These are phyloP conservation scores for Xestobium rufovillosum DNA, from an alignment of 2,888 invertebrate genomes.

Conservation along the genomic window DNA sequence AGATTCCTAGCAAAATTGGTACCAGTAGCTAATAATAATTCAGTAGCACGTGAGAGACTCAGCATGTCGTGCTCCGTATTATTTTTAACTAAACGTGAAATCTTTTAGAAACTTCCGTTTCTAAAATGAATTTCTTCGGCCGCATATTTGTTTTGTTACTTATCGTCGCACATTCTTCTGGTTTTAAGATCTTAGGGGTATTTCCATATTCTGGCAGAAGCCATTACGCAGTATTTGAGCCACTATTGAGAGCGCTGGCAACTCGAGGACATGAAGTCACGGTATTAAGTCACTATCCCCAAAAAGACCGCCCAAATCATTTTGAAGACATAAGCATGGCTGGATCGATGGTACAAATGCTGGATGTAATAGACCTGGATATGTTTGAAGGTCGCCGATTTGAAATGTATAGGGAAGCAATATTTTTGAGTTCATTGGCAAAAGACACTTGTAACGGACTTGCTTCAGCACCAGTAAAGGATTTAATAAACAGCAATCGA, in stretches of 20 bases:
- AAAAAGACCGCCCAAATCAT: neutral
- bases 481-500: slow-evolving; percentile 38
- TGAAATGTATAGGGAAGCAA: neutral
- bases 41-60: too few relatives aligned
- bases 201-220: neutral
- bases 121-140: too few relatives aligned
- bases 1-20: too few relatives aligned
- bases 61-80: too few relatives aligned
- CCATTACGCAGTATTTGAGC: neutral
- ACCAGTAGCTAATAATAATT: too few relatives aligned
- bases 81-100: too few relatives aligned
- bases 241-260: neutral
- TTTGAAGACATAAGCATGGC: neutral
- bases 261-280: neutral
- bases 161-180: too few relatives aligned
- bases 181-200: too few relatives aligned
- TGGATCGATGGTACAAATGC: too few relatives aligned
- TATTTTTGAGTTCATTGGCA: neutral
- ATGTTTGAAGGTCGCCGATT: neutral
- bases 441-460: neutral
- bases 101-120: too few relatives aligned
- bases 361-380: neutral
- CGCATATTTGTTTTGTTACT: too few relatives aligned
- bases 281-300: neutral
- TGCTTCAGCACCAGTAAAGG: neutral